Base-by-base conservation (phyloP, 2,888 invertebrate species). In the Pedicia rivosa region DNA sequence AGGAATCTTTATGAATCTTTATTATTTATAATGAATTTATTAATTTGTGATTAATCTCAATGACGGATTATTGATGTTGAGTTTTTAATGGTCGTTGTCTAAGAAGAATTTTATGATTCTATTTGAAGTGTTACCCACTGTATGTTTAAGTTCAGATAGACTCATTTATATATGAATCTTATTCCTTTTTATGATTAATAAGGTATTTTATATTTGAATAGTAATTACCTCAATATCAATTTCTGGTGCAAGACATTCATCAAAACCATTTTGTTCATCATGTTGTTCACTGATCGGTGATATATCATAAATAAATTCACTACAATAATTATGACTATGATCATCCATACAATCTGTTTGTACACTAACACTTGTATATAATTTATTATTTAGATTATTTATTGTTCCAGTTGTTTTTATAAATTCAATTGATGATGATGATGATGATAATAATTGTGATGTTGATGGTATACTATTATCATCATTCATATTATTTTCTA, bases 181-280 rank as follows among this genome's bases (percentile, higher is more conserved):
- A n/a, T n/a, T n/a, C n/a, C n/a, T n/a, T n/a, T n/a, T n/a, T n/a
- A n/a, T n/a, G n/a, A n/a, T n/a, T n/a, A n/a, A n/a, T n/a, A n/a
- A n/a, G n/a, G n/a, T n/a, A n/a, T n/a, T n/a, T 20, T 20, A 5
- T 20, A 20, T 6, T 20, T 20, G 20, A 6, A 20, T 6, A 6
- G 8, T 13, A 19, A 22, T 20, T 34, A 70, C 70, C 64, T 71
- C 71, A 46, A 71, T 66, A 50, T 69, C 69, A 42, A 71, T 70
- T 48, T 70, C 70, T 14, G 58, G 28, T 14, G 57, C 46, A 37
- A 63, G 52, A 45, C 66, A 68, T 44, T 70, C 68, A 37, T 68
- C 62, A 43, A 68, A 66, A 44, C 65, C 58, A 46, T 65, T 59
- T 43, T 64, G 56, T 22, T 58, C 58, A n/a, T n/a, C n/a, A 31